These are phyloP conservation scores for Siphamia tubifer DNA, from an alignment of 2,113 vertebrate genomes.

Conservation along the genomic window DNA sequence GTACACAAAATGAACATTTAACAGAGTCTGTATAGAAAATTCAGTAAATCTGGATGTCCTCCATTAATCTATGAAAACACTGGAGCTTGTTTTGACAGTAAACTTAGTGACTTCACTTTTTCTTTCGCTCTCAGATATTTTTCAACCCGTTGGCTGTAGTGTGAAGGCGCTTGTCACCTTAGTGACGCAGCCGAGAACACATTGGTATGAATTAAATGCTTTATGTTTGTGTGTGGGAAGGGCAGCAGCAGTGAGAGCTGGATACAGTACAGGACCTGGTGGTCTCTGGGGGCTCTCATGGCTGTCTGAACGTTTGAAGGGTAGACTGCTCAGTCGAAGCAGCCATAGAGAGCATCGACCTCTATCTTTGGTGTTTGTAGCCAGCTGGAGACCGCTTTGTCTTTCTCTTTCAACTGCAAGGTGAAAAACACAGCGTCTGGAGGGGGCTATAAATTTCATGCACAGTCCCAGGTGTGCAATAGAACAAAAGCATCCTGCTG, in stretches of 20 bases:
- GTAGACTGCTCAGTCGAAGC: constrained; percentile 49
- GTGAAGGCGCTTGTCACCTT: constrained; percentile 14
- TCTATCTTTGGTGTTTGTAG: constrained; percentile 54
- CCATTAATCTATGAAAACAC: constrained; percentile 45
- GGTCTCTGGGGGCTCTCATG: constrained; percentile 64
- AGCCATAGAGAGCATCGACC: constrained; percentile 49
- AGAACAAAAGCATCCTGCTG: constrained; percentile 23
- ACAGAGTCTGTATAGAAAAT: too few species aligned
- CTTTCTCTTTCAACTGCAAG: constrained; percentile 54
- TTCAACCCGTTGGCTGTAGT: constrained; percentile 11
- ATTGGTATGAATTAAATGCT: constrained; percentile 38
- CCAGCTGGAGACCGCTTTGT: constrained; percentile 50
- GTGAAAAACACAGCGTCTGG: constrained; percentile 28
- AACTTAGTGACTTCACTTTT: constrained; percentile 20
- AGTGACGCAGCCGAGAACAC: constrained; percentile 4
- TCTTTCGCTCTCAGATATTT: constrained; percentile 19
- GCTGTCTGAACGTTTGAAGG: constrained; percentile 72
- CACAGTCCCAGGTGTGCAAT: constrained; percentile 9
- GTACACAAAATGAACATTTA: neutral
- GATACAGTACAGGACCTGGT: constrained; percentile 47
- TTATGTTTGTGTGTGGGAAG: constrained; percentile 1
- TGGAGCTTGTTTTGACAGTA: constrained; percentile 11
- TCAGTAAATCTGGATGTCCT: constrained; percentile 3
- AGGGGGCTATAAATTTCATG: constrained; percentile 7
- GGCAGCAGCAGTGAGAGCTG: constrained; percentile 40